Percentiles rank a stretch among this genome's conserved stretches.
phyloP scores from a whole-genome alignment of 2,797 vertebrate species.

The Numenius phaeopus region DNA sequence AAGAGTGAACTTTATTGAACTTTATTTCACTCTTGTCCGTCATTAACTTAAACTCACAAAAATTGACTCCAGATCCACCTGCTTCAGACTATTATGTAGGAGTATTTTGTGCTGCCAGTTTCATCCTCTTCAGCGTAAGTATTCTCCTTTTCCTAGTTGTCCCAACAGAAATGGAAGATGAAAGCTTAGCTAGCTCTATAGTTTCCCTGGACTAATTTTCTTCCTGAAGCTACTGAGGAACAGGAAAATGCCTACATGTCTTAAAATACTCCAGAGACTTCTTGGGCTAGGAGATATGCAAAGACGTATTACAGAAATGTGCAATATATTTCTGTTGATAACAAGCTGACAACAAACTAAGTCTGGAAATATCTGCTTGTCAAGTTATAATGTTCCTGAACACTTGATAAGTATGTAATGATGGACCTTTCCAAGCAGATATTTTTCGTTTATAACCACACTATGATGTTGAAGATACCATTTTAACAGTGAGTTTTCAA shows the following conservation, averaged over 20 bases:
- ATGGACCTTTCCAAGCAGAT: background rate
- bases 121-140: background rate
- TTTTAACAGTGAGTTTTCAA: background rate
- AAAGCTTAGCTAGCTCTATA: background rate
- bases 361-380: background rate
- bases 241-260: background rate
- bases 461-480: background rate
- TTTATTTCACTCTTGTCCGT: background rate
- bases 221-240: background rate
- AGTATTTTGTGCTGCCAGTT: background rate
- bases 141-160: background rate
- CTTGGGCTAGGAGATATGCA: background rate
- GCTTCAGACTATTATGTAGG: background rate
- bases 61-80: background rate
- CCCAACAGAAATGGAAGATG: background rate
- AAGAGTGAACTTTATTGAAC: background rate
- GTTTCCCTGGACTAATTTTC: background rate
- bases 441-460: background rate
- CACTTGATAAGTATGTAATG: background rate
- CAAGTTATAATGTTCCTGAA: background rate
- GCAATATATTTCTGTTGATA: background rate
- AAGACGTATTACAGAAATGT: background rate
- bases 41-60: background rate
- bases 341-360: background rate
- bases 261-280: background rate